Conservation (phyloP, 1,140 invertebrate genomes). For the Aphelenchoides besseyi region DNA sequence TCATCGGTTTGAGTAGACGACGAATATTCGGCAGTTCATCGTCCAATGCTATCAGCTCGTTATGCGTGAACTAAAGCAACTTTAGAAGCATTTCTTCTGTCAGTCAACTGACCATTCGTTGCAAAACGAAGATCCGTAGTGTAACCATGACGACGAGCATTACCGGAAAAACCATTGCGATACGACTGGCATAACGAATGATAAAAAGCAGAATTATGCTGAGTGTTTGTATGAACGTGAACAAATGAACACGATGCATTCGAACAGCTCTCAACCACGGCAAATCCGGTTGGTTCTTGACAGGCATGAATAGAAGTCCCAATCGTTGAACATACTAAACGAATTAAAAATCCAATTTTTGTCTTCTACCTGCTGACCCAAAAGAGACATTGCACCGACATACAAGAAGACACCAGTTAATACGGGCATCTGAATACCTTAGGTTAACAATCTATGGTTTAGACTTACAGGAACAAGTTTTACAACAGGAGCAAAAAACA, state of each 20-base stretch:
- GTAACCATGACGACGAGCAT: constrained; percentile 92
- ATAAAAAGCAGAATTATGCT: constrained; percentile 46
- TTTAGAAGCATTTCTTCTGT: too few species aligned
- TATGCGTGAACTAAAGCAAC: constrained; percentile 26
- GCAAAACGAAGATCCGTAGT: constrained; percentile 73
- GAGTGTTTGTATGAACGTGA: constrained; percentile 50
- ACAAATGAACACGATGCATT: constrained; percentile 53
- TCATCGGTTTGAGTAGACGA: constrained; percentile 20
- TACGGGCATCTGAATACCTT: constrained; percentile 64
- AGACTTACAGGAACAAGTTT: constrained; percentile 12
- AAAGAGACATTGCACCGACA: constrained; percentile 63
- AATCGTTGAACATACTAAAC: constrained; percentile 93
- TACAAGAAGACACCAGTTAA: constrained; percentile 64
- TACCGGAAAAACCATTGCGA: constrained; percentile 37
- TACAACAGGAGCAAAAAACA: constrained; percentile 34
- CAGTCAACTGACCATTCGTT: constrained; percentile 28
- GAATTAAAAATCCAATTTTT: too few species aligned
- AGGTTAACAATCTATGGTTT: constrained; percentile 3
- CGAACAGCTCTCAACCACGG: constrained; percentile 81
- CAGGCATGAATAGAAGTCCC: constrained; percentile 91
- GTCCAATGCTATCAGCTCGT: constrained; percentile 35
- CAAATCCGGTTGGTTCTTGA: constrained; percentile 92
- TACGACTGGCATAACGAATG: constrained; percentile 40
- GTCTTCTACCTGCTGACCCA: constrained; percentile 68
- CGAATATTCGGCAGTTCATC: constrained; percentile 34